phyloP scores from a whole-genome alignment of 2,113 vertebrate genomes.

The Daubentonia madagascariensis region DNA sequence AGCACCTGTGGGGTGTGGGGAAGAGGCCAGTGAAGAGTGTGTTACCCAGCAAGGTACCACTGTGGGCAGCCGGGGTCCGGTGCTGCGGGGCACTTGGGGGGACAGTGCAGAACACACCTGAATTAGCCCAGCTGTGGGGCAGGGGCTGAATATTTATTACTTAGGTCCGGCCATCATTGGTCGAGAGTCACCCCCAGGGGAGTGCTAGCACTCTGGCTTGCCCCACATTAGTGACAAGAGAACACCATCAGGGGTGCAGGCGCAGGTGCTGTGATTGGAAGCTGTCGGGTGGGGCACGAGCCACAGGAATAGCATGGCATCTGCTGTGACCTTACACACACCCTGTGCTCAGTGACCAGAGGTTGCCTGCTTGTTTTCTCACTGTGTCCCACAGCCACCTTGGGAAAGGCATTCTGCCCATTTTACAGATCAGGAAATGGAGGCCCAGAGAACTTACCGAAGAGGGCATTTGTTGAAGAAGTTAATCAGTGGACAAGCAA shows the following conservation, averaged over 20 bases:
- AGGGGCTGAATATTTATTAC: background rate
- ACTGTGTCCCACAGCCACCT: background rate
- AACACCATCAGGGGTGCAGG: rapidly evolving
- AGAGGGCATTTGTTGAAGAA: background rate
- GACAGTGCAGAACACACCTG: too few relatives aligned
- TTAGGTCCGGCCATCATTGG: rapidly evolving
- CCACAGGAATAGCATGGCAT: rapidly evolving
- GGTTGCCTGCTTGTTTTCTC: background rate
- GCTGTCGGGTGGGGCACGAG: rapidly evolving
- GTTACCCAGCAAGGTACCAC: background rate
- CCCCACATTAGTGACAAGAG: background rate
- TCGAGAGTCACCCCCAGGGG: background rate
- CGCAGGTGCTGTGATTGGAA: background rate
- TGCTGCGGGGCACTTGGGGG: background rate
- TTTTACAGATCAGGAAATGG: background rate
- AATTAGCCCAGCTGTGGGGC: rapidly evolving
- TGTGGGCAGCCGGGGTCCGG: background rate
- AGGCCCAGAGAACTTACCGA: background rate
- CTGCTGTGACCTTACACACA: background rate
- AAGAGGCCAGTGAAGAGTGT: background rate
- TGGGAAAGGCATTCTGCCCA: background rate
- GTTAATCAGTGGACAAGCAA: background rate
- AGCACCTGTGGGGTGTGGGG: background rate
- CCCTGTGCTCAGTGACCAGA: background rate
- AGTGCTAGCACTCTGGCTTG: background rate